These are phyloP conservation scores for Pristiophorus japonicus DNA, from an alignment of 2,113 vertebrate species.

Conservation along the genomic window DNA sequence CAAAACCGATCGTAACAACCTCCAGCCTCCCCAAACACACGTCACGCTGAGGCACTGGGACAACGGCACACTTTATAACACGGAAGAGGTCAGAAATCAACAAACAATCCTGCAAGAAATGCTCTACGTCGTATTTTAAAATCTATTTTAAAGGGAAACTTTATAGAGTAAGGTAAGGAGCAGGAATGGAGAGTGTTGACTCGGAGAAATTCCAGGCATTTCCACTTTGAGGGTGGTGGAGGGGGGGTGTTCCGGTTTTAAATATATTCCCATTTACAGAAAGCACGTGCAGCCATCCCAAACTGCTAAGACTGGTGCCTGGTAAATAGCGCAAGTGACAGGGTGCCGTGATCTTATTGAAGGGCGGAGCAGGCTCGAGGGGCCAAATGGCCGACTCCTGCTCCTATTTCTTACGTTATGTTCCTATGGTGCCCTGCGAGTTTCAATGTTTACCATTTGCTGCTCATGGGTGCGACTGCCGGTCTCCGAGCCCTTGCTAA, in stretches of 20 bases:
- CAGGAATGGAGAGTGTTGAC: not conserved
- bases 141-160: not conserved
- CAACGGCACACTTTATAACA: not conserved
- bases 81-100: not conserved
- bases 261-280: not conserved
- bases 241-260: not conserved
- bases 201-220: not conserved
- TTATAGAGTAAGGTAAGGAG: not conserved
- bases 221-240: not conserved
- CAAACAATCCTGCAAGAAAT: not conserved
- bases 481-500: too few relatives aligned
- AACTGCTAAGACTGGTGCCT: not conserved
- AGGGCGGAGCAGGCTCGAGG: too few relatives aligned
- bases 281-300: too few relatives aligned
- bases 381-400: too few relatives aligned
- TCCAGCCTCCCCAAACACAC: not conserved
- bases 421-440: not conserved
- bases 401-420: too few relatives aligned
- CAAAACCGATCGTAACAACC: not conserved
- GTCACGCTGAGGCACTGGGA: not conserved
- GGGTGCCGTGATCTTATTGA: too few relatives aligned
- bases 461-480: not conserved
- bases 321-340: not conserved
- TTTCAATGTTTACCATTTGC: not conserved
- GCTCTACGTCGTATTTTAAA: not conserved